phyloP scores from a whole-genome alignment of 2,888 invertebrate genomes.

The Noctuana brunneofusca region DNA sequence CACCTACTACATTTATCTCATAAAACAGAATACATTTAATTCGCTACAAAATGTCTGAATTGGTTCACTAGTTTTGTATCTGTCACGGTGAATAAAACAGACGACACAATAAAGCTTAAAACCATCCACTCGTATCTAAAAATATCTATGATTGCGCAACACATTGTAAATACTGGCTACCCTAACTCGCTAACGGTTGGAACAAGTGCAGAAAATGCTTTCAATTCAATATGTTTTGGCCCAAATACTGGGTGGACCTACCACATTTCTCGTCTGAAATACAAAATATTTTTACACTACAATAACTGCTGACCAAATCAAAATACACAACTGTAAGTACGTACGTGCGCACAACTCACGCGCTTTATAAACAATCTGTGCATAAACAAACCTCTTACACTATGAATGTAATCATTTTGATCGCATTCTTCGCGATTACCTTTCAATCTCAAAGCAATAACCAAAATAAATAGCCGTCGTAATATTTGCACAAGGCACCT shows the following conservation, averaged over 20 bases:
- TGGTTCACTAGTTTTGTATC: background rate
- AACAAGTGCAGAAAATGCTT: background rate
- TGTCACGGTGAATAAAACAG: background rate
- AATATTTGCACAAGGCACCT: background rate
- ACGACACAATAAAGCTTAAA: background rate
- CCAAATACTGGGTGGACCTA: background rate
- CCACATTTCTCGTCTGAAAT: no score
- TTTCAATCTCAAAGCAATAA: slow-evolving; percentile 2
- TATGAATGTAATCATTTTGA: background rate
- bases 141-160: background rate
- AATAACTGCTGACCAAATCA: no score
- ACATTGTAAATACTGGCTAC: background rate
- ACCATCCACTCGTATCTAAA: background rate
- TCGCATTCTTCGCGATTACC: background rate
- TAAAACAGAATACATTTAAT: background rate
- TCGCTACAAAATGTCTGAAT: background rate
- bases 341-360: no score
- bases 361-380: no score
- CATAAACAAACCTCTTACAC: no score
- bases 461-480: slow-evolving; percentile 1
- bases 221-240: slow-evolving; percentile 1
- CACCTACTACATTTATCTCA: no score
- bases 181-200: background rate
- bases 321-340: no score
- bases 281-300: no score